Evolutionary conservation across 2,113 vertebrate genomes (phyloP).

Genomic region (Vombatus ursinus): DNA sequence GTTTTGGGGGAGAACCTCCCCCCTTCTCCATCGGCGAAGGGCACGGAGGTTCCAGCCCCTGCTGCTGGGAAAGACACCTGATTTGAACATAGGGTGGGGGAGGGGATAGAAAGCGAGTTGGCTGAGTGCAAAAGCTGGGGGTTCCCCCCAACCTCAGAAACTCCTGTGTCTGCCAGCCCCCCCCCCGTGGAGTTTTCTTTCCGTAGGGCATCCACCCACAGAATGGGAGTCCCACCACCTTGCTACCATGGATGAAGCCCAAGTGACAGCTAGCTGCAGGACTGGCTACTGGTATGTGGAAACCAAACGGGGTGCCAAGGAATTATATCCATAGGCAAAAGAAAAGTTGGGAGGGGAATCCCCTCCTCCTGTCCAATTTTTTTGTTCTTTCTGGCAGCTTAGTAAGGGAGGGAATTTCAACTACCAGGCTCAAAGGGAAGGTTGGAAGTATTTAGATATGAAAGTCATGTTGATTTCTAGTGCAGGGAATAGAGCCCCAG

Average conservation of each 20-base stretch:
- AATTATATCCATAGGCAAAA: background rate
- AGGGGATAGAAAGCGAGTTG: background rate
- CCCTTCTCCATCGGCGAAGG: slow-evolving; percentile 54
- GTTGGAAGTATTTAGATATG: background rate
- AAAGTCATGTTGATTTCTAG: background rate
- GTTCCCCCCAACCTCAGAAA: slow-evolving; percentile 1
- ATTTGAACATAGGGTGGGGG: slow-evolving; percentile 6
- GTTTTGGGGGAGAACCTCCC: slow-evolving; percentile 54
- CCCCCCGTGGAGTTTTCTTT: background rate
- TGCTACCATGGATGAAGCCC: background rate
- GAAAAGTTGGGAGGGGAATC: background rate
- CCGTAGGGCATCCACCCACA: background rate
- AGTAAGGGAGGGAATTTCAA: slow-evolving; percentile 27
- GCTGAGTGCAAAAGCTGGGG: background rate
- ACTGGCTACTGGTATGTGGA: background rate
- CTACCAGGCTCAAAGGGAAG: slow-evolving; percentile 14
- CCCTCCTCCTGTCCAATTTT: background rate
- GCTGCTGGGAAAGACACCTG: slow-evolving; percentile 43
- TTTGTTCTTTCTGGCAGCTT: background rate
- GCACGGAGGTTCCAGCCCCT: slow-evolving; percentile 61
- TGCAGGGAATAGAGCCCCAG: background rate
- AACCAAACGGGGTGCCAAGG: background rate
- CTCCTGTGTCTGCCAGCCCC: slow-evolving; percentile 46
- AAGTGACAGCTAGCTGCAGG: background rate
- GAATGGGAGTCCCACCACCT: background rate